A percentile compares a stretch with the other conserved stretches of the same genome.
Conservation (phyloP, 2,113 vertebrate species). For the Crocuta crocuta region DNA sequence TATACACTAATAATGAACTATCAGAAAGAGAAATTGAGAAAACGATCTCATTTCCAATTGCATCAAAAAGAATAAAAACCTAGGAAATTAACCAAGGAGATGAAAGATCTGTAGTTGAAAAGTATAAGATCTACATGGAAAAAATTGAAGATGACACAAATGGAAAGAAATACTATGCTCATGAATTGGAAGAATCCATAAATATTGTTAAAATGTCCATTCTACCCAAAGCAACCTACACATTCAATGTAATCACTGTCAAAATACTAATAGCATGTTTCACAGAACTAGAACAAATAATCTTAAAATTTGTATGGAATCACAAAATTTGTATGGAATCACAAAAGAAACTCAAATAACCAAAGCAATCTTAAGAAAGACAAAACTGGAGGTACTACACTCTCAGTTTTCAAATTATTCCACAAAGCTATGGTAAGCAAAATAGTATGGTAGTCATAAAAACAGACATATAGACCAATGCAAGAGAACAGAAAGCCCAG, state of each 20-base stretch:
- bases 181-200: background rate
- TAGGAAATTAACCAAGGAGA: background rate
- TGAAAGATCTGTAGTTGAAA: background rate
- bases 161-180: background rate
- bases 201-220: background rate
- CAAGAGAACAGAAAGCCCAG: background rate
- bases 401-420: background rate
- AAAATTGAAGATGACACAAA: background rate
- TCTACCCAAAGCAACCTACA: background rate
- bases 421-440: background rate
- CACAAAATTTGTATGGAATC: background rate
- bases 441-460: background rate
- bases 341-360: background rate
- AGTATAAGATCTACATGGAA: background rate
- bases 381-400: background rate
- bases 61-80: background rate
- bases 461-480: background rate
- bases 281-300: background rate
- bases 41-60: background rate
- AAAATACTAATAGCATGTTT: background rate
- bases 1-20: background rate
- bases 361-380: background rate
- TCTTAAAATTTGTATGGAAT: background rate
- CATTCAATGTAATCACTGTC: background rate
- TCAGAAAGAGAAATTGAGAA: background rate